Percentiles rank a stretch among this genome's conserved stretches.
These are phyloP conservation scores for Drosophila kanekoi DNA, from an alignment of 2,888 invertebrate species.

Conservation along the genomic window DNA sequence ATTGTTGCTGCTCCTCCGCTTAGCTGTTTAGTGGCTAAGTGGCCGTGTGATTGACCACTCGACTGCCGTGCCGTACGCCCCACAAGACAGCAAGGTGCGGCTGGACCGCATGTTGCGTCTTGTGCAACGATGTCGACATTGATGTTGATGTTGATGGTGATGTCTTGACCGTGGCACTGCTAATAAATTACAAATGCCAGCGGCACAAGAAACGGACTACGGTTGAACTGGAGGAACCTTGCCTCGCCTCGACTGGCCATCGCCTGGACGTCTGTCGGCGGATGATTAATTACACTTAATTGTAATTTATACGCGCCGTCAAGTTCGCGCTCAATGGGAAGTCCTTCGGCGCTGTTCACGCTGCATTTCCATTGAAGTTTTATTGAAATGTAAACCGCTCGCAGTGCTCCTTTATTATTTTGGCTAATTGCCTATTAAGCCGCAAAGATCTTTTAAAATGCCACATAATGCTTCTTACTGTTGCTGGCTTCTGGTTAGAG, in stretches of 20 bases:
- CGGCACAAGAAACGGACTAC: slow-evolving; percentile 8
- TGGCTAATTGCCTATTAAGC: slow-evolving; percentile 69
- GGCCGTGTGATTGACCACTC: slow-evolving; percentile 67
- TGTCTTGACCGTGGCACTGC: slow-evolving; percentile 48
- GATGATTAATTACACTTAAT: slow-evolving; percentile 79
- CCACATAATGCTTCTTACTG: slow-evolving; percentile 28
- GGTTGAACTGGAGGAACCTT: slow-evolving; percentile 10
- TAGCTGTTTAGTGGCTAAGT: slow-evolving; percentile 45
- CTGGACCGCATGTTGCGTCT: slow-evolving; percentile 67
- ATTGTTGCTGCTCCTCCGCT: slow-evolving; percentile 30
- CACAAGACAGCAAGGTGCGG: slow-evolving; percentile 49
- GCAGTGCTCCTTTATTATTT: slow-evolving; percentile 32
- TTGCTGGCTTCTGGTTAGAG: slow-evolving; percentile 1
- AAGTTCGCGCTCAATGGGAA: slow-evolving; percentile 26
- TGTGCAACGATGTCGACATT: slow-evolving; percentile 53
- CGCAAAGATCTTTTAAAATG: slow-evolving; percentile 48
- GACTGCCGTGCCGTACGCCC: slow-evolving; percentile 17
- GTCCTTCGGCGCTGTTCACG: slow-evolving; percentile 12
- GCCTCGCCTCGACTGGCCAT: slow-evolving; percentile 6
- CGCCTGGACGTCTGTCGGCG: slow-evolving; percentile 7
- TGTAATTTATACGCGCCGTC: slow-evolving; percentile 69
- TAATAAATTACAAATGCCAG: slow-evolving; percentile 51
- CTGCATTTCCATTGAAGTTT: slow-evolving; percentile 43
- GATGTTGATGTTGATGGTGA: slow-evolving; percentile 35
- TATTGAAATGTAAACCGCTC: slow-evolving; percentile 60